Conservation (phyloP, 2,797 vertebrate species). For the Leontocebus nigricollis region DNA sequence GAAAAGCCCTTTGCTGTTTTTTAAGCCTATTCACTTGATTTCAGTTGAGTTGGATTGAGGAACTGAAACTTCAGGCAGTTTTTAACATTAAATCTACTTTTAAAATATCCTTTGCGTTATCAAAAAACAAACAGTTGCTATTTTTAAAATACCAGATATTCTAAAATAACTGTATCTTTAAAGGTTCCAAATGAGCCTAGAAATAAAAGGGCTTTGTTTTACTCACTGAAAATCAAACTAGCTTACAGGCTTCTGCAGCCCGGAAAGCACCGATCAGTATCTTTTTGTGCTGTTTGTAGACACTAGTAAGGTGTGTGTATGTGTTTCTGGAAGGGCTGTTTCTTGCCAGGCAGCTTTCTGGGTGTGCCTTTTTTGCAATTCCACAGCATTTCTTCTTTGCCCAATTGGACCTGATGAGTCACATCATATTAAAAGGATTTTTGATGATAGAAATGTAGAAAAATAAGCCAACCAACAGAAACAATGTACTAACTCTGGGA, state of each 20-base stretch:
- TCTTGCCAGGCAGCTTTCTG: background rate
- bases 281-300: background rate
- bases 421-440: background rate
- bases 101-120: background rate
- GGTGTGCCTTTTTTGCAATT: background rate
- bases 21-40: background rate
- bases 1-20: background rate
- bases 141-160: background rate
- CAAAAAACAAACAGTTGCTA: background rate
- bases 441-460: background rate
- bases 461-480: background rate
- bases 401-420: background rate
- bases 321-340: background rate
- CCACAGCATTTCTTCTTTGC: rapidly evolving
- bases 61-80: background rate
- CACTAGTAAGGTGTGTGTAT: rapidly evolving
- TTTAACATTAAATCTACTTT: background rate
- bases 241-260: rapidly evolving
- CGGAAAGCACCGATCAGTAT: rapidly evolving
- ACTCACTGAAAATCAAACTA: background rate
- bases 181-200: background rate
- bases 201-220: constrained; percentile 22
- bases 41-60: background rate
- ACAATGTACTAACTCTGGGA: background rate
- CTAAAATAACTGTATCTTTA: background rate